Base-by-base conservation (phyloP, 2,888 invertebrate genomes). In the Polydrusus cervinus region DNA sequence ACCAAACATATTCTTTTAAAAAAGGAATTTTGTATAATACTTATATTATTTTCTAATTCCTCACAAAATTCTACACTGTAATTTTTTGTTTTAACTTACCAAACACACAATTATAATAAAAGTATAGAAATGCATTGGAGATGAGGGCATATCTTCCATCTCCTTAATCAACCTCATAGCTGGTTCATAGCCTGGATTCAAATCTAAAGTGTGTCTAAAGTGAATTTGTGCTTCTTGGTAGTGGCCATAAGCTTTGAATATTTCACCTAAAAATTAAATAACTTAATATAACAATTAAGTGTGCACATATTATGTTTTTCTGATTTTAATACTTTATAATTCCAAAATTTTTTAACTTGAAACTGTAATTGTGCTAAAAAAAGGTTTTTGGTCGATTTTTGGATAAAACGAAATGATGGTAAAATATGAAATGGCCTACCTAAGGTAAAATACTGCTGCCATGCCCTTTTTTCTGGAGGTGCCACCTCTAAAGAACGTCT, bases 361-460 rank as follows among this genome's bases (percentile, higher is more conserved):
- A n/a, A n/a, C n/a, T n/a, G n/a, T 25, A 25, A 25, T 25, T 25
- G 25, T 25, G 3, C 25, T 25, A 25, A 1, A 25, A 25, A 25
- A 1, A 5, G 25, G 3, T 25, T 3, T 25, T 25, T 25, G 25
- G 3, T 5, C 25, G 3, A 25, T 25, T 25, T 25, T 25, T 25
- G 25, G 25, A 25, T 25, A 25, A 25, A 25, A 25, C 25, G 25
- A 25, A 25, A 25, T 25, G 25, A 25, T 25, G 25, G 25, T 5
- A 25, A 5, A 25, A 25, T 3, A 25, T 1, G 5, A 25, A 25
- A 25, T 25, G 13, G 30, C 38, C 38, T 53, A 76, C 76, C 77
- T 69, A 97, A 90, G 7, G 96, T 96, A 86, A 96, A 95, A 88
- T 96, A 95, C 87, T 96, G 96, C 84, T 95, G 94, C 96, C 96